Evolutionary conservation across 2,113 vertebrate species (phyloP).

Genomic region (Empidonax alnorum): DNA sequence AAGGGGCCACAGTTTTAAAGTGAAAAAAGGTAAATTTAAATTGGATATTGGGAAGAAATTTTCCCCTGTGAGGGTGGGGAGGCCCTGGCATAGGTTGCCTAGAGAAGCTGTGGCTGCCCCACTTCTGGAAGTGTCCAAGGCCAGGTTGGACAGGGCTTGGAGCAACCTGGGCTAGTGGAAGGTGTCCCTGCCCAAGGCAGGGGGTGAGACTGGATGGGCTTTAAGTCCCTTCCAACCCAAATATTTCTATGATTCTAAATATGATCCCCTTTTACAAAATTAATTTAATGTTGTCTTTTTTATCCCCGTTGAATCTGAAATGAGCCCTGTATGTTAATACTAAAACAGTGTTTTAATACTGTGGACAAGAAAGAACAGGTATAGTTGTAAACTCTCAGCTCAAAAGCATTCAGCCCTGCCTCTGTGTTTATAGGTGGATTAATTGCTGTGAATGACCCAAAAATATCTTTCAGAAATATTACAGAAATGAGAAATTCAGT

Average conservation of each 20-base stretch:
- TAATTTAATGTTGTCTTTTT: not conserved
- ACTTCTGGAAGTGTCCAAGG: not conserved
- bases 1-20: not conserved
- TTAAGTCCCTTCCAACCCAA: not conserved
- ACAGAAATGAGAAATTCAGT: not conserved
- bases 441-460: not conserved
- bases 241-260: not conserved
- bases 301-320: not conserved
- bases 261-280: not conserved
- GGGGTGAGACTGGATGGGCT: not conserved
- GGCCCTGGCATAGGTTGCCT: accelerated
- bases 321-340: not conserved
- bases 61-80: not conserved
- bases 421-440: not conserved
- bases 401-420: not conserved
- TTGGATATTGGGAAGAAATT: not conserved
- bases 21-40: not conserved
- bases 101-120: not conserved
- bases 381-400: not conserved
- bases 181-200: not conserved
- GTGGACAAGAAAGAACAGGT: not conserved
- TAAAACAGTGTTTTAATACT: not conserved
- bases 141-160: not conserved
- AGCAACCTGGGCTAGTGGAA: not conserved
- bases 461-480: not conserved